These are phyloP conservation scores for Cabera pusaria DNA, from an alignment of 2,888 invertebrate genomes.

Conservation along the genomic window DNA sequence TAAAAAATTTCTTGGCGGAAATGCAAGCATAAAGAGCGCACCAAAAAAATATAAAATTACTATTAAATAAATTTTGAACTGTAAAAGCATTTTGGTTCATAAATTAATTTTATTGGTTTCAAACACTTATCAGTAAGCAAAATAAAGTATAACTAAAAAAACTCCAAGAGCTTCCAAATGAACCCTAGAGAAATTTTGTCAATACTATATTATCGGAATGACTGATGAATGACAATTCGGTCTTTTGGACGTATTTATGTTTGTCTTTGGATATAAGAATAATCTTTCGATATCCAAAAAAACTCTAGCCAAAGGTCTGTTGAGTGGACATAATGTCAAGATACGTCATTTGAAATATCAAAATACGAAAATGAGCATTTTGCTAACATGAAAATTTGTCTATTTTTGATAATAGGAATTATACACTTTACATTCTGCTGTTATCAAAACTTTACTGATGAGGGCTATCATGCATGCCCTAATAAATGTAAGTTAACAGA, in stretches of 20 bases:
- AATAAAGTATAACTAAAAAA: slow-evolving; percentile 4
- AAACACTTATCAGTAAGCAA: too few relatives aligned
- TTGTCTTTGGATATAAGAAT: too few relatives aligned
- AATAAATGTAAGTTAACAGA: slow-evolving; percentile 52
- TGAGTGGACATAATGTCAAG: slow-evolving; percentile 30
- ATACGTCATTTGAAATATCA: slow-evolving; percentile 55
- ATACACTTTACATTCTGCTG: slow-evolving; percentile 51
- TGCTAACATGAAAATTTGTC: slow-evolving; percentile 68
- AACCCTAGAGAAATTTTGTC: too few relatives aligned
- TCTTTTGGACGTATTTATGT: too few relatives aligned
- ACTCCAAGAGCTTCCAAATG: too few relatives aligned
- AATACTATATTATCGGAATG: too few relatives aligned
- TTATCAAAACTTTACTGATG: slow-evolving; percentile 48
- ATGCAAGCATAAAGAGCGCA: slow-evolving; percentile 60
- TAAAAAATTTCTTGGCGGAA: slow-evolving; percentile 69
- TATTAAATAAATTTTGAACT: slow-evolving; percentile 68
- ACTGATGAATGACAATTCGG: too few relatives aligned
- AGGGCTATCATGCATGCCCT: slow-evolving; percentile 49
- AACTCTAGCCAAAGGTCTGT: slow-evolving; percentile 38
- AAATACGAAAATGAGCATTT: slow-evolving; percentile 56
- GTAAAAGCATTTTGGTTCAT: slow-evolving; percentile 56
- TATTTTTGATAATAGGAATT: slow-evolving; percentile 66
- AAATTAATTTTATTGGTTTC: too few relatives aligned
- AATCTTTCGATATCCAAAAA: too few relatives aligned
- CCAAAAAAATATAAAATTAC: slow-evolving; percentile 61